Base-by-base conservation (phyloP, 1,140 invertebrate species). In the Orius insidiosus region DNA sequence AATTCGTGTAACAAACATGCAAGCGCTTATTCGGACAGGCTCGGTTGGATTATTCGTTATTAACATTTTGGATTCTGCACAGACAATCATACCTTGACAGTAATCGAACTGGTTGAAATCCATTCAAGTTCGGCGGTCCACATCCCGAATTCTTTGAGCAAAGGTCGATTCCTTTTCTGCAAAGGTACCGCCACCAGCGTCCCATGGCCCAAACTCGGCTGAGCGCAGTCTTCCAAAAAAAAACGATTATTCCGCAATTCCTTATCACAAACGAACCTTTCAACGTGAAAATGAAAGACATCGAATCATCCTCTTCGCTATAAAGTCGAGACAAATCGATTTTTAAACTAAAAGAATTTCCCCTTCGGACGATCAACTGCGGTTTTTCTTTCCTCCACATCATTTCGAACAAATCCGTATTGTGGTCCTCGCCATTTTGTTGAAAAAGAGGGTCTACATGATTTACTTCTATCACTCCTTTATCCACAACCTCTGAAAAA, bases 271-370 rank as follows among this genome's bases (percentile, higher is more conserved):
- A n/a, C 57, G 54, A 63, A 80, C 81, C 81, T 52, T 74, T 69
- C 6, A 87, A 71, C 6, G 76, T 79, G 56, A 92, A 87, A 14
- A 90, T 78, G 49, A 92, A 76, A 10, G 80, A 87, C 31, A 93
- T 64, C 3, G 76, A 83, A 63, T 93, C 86, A 55, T 69, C 73
- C 8, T 67, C 65, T 6, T 71, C 66, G 55, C 82, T 71, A 58
- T 77, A 90, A 24, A 76, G 69, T 14, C 85, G 68, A 52, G 76
- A 83, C 45, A 89, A 69, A 3, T 66, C 70, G 1, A 93, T 61
- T 49, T 74, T 71, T 6, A 93, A 52, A 48, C 71, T 69, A 61
- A 94, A 92, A 11, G 75, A 65, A 60, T 88, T 82, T 1, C 88
- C 88, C 52, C 89, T 66, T 52, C 89, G 63, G 0, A 90, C 70